A percentile compares a stretch with the other conserved stretches of the same genome.
phyloP scores from a whole-genome alignment of 2,888 invertebrate species.

The Desoria tigrina region DNA sequence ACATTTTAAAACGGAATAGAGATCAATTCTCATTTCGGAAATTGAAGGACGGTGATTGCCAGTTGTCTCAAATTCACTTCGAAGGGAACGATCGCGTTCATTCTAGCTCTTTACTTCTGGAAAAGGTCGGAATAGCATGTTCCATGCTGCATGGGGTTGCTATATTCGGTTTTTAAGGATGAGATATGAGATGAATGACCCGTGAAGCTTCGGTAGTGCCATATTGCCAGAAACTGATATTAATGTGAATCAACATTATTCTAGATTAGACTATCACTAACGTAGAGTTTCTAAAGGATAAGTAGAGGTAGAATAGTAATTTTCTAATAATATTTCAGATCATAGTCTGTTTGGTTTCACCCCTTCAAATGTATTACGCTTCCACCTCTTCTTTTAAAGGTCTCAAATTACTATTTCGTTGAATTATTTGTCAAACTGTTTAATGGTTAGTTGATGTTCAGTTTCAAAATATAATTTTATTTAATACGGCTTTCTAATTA shows the following conservation, averaged over 20 bases:
- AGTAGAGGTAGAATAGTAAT: too few species aligned
- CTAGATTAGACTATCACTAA: constrained; percentile 3
- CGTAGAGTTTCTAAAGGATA: constrained; percentile 5
- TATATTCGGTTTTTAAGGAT: constrained; percentile 1
- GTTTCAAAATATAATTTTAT: too few species aligned
- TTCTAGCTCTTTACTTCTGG: neutral
- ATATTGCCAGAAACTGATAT: constrained; percentile 26
- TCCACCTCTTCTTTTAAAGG: too few species aligned
- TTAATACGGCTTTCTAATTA: too few species aligned
- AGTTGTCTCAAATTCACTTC: constrained; percentile 10
- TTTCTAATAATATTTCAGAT: too few species aligned
- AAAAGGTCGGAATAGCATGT: too few species aligned
- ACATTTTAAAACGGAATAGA: neutral
- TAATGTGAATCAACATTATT: neutral
- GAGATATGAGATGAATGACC: constrained; percentile 14
- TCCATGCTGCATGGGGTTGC: constrained; percentile 10
- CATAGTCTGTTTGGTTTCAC: too few species aligned
- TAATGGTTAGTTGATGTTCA: too few species aligned
- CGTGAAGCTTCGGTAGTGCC: constrained; percentile 47
- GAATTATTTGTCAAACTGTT: too few species aligned
- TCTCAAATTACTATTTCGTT: too few species aligned
- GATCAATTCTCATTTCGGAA: constrained; percentile 11
- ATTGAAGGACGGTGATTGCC: constrained; percentile 16
- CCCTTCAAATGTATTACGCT: too few species aligned
- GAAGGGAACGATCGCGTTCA: neutral